Conservation (phyloP, 2,113 vertebrate genomes). For the Sminthopsis crassicaudata region DNA sequence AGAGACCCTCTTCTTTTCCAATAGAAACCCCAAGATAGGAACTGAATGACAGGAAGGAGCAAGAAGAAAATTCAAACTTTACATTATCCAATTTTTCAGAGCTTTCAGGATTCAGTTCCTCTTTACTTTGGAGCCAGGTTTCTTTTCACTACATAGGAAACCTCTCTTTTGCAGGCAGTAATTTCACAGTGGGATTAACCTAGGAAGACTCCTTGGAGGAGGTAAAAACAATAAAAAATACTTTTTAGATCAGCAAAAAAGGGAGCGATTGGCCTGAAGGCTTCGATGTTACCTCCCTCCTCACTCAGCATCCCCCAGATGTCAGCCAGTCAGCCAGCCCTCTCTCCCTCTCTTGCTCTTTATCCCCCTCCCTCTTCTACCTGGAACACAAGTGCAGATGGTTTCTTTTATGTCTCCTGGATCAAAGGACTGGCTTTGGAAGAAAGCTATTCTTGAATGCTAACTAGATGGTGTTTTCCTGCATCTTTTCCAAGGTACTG, state of each 20-base stretch:
- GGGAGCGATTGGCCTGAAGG: background rate
- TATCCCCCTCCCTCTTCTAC: conserved; percentile 24
- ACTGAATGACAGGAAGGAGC: background rate
- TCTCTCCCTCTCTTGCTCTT: background rate
- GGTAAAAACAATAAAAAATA: background rate
- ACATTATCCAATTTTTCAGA: background rate
- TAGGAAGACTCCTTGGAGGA: conserved; percentile 7
- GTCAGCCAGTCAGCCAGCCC: background rate
- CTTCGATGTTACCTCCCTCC: background rate
- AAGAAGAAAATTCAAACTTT: background rate
- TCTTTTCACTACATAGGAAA: background rate
- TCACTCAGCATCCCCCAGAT: background rate
- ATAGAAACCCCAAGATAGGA: background rate
- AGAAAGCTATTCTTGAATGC: conserved; percentile 65
- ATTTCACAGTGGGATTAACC: background rate
- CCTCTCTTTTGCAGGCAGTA: background rate
- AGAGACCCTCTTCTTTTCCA: background rate
- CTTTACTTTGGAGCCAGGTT: background rate
- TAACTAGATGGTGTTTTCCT: conserved; percentile 19
- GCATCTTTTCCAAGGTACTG: background rate
- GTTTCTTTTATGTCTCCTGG: conserved; percentile 57
- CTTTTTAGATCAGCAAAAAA: background rate
- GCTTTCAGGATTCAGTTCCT: background rate
- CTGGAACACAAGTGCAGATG: conserved; percentile 33
- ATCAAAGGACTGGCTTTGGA: conserved; percentile 69